phyloP scores from a whole-genome alignment of 1,140 invertebrate genomes.

The Orchestia grillus region DNA sequence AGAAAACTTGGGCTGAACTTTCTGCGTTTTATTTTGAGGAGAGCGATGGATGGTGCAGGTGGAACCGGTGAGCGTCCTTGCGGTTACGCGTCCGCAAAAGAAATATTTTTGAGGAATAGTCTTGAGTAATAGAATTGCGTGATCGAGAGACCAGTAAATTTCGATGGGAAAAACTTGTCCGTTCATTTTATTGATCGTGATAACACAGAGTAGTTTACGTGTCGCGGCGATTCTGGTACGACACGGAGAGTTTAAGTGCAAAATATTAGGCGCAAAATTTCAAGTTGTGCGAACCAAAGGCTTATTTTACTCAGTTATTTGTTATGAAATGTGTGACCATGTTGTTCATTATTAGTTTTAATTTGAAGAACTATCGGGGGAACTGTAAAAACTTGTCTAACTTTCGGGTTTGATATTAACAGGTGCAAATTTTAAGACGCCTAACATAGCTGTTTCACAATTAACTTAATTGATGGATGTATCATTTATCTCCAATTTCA shows the following conservation, averaged over 20 bases:
- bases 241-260: not conserved
- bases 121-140: not conserved
- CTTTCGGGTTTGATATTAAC: too few relatives aligned
- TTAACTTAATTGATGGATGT: too few relatives aligned
- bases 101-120: not conserved
- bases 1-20: not conserved
- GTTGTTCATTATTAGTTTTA: too few relatives aligned
- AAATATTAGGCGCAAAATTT: too few relatives aligned
- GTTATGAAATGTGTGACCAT: too few relatives aligned
- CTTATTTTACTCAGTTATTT: too few relatives aligned
- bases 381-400: too few relatives aligned
- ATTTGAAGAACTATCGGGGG: too few relatives aligned
- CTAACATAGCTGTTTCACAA: too few relatives aligned
- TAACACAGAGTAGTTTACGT: not conserved
- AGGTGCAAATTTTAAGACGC: too few relatives aligned
- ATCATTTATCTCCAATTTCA: too few relatives aligned
- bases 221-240: not conserved
- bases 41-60: not conserved
- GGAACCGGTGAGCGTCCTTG: not conserved
- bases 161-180: not conserved
- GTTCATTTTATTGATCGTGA: not conserved
- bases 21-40: slow-evolving; percentile 25
- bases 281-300: too few relatives aligned
- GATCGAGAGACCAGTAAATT: not conserved
- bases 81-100: not conserved